Evolutionary conservation across 2,113 vertebrate species (phyloP), one percentile per base, ranked within the genome.

Genomic region (Rutilus rutilus): DNA sequence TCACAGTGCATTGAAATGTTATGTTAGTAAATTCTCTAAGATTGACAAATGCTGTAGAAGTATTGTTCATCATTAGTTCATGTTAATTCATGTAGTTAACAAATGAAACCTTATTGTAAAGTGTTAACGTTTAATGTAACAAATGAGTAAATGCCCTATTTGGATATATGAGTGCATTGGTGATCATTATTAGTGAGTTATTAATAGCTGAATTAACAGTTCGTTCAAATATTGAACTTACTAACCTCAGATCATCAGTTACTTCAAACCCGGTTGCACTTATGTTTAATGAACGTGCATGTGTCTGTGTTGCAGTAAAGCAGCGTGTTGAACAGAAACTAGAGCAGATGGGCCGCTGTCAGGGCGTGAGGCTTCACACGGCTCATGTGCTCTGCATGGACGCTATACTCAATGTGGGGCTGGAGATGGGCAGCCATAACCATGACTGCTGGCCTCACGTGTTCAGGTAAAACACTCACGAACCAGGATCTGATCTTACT

Each of bases 361-460:
- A 95, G 86, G 96, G 96, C 60, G 95, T 96, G 59, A 95, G 95
- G 88, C 93, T 97, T 76, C 96, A 97, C 90, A 96, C 96, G 2
- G 97, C 97, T 83, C 97, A 97, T 62, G 94, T 97, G 86, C 90
- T 97, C 89, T 97, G 97, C 93, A 97, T 97, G 97, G 97, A 97
- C n/a, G 96, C 97, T 88, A 96, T 97, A 90, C 96, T 97, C 84
- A 95, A 94, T 0, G 96, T 97, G 67, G 97, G 96, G 67, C 91
- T 97, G 91, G 97, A 97, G 91, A 97, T 97, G 96, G 97, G 97
- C 88, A 97, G 96, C 90, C 97, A 97, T 92, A 97, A 97, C 88
- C 95, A 95, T 50, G 96, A 97, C 90, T 97, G 97, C 92, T 97
- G 97, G 97, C 96, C 95, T 5, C 97, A 97, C 2, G 95, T 97